Conservation (phyloP, 2,797 vertebrate species). For the Triplophysa yarkandensis region DNA sequence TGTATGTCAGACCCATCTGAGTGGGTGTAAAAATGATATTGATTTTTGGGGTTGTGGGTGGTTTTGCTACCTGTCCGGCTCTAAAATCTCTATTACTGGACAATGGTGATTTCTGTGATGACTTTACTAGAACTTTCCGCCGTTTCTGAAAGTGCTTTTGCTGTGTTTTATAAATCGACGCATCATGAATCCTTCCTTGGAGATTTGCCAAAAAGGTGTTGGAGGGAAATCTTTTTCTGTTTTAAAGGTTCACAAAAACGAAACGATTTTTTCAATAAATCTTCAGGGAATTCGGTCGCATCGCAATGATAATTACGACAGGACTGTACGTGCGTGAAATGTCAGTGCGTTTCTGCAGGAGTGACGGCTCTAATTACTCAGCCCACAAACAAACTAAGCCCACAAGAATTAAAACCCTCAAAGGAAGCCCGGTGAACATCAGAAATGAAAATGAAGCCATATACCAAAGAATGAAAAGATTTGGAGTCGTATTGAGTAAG, state of each 20-base stretch:
- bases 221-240: background rate
- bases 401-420: conserved; percentile 8
- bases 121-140: background rate
- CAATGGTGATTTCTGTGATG: conserved; percentile 7
- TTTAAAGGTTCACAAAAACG: background rate
- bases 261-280: background rate
- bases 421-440: background rate
- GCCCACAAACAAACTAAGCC: conserved; percentile 36
- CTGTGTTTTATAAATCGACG: background rate
- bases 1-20: conserved; percentile 8
- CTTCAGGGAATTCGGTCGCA: background rate
- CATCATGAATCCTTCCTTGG: background rate
- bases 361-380: conserved; percentile 41
- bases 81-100: conserved; percentile 21
- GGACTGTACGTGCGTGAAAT: conserved; percentile 30
- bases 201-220: background rate
- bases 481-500: background rate
- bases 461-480: conserved; percentile 6
- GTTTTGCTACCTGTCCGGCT: conserved; percentile 5
- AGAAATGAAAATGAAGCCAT: conserved; percentile 14
- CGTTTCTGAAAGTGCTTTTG: conserved; percentile 13
- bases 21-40: conserved; percentile 20
- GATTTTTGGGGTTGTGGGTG: conserved; percentile 12
- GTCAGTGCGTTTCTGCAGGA: conserved; percentile 23
- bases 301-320: conserved; percentile 24